Evolutionary conservation across 1,140 invertebrate species (phyloP).

Genomic region (Philaenus spumarius): DNA sequence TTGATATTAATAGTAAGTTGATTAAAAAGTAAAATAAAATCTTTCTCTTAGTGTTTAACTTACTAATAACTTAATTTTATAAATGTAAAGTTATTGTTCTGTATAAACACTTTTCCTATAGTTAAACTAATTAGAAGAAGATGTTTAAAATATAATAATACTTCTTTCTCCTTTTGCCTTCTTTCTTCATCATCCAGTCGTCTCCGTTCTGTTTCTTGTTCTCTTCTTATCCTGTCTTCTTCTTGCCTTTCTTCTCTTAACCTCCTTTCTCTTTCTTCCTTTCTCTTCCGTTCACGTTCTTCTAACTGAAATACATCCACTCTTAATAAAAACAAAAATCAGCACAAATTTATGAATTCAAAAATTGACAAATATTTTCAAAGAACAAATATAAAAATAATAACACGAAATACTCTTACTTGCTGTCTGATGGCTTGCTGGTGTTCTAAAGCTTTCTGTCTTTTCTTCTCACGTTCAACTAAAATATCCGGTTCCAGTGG

Average conservation of each 20-base stretch:
- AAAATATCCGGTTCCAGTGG: conserved; percentile 58
- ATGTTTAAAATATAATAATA: too few species aligned
- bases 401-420: conserved; percentile 31
- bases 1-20: too few species aligned
- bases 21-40: too few species aligned
- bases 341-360: too few species aligned
- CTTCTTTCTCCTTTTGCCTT: conserved; percentile 39
- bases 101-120: too few species aligned
- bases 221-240: conserved; percentile 57
- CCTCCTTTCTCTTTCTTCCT: conserved; percentile 54
- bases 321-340: neutral
- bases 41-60: too few species aligned
- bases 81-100: too few species aligned
- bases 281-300: conserved; percentile 54
- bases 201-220: conserved; percentile 55
- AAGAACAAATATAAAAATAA: too few species aligned
- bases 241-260: conserved; percentile 56
- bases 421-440: conserved; percentile 66
- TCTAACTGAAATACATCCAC: conserved; percentile 43
- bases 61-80: too few species aligned
- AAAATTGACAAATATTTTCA: too few species aligned
- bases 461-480: conserved; percentile 56
- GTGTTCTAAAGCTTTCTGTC: conserved; percentile 61
- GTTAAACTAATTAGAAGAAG: too few species aligned
- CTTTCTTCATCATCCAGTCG: conserved; percentile 43